Conservation (phyloP, 1,140 invertebrate genomes). For the Nebria ingens region DNA sequence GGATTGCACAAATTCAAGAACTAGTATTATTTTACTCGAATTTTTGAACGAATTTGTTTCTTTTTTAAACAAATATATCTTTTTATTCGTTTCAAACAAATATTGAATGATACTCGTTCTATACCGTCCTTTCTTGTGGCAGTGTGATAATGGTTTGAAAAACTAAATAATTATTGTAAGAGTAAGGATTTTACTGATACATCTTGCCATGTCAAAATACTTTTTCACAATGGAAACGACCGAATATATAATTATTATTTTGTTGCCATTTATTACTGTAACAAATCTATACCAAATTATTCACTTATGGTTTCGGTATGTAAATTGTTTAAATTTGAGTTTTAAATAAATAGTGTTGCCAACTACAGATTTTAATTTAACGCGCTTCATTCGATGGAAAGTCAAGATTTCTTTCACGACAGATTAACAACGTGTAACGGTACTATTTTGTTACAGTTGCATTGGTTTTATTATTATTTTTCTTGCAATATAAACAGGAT, state of each 20-base stretch:
- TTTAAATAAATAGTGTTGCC: no score
- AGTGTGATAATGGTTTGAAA: neutral
- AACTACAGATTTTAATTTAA: no score
- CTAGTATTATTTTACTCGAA: constrained; percentile 1
- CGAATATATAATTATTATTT: neutral
- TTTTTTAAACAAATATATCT: neutral
- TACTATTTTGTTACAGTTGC: no score
- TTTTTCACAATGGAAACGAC: constrained; percentile 5
- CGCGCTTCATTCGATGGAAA: no score
- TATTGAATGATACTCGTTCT: neutral
- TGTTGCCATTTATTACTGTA: neutral
- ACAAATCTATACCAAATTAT: neutral
- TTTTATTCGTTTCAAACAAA: neutral
- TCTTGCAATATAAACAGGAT: no score
- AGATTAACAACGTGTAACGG: no score
- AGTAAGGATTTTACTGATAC: neutral
- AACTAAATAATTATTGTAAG: neutral
- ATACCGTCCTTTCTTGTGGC: neutral
- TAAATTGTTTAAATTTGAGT: no score
- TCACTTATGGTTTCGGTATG: no score
- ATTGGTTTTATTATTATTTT: no score
- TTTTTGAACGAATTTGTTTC: neutral
- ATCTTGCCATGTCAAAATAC: constrained; percentile 7
- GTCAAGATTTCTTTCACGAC: no score
- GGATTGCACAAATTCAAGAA: neutral